Evolutionary conservation across 2,113 vertebrate species (phyloP), one percentile per base, ranked within the genome.

Genomic region (Azemiops feae): DNA sequence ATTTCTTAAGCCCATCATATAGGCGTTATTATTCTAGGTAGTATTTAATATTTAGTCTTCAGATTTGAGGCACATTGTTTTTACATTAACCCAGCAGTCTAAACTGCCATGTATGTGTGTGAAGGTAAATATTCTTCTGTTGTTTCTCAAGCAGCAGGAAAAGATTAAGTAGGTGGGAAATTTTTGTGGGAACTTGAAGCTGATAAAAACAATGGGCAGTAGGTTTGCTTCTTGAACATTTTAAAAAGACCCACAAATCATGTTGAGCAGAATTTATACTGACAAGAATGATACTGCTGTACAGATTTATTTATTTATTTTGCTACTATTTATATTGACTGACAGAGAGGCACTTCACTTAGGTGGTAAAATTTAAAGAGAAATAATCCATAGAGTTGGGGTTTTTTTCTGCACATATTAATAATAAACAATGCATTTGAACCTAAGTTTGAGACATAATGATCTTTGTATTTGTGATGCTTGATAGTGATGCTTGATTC

Each of bases 1-100:
- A 53, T 94, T 95, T 90, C 95, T 92, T 92, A 93, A 89, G 12
- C 93, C 87, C 87, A 88, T 95, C 95, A 88, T 30, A 92, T 93
- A 95, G 95, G 93, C 93, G 95, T 94, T 54, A 23, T 92, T 93
- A 91, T 94, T 69, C 64, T 89, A 93, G 91, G 92, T 95, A 96
- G 93, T 92, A 93, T 92, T 93, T 96, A 92, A 92, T 96, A 96
- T 97, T 97, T 97, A 97, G 95, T 98, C 96, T 97, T 96, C 94
- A 94, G 96, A 95, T 97, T 96, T 96, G 92, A 94, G 94, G 93
- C 92, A 89, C 89, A 74, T 27, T 90, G 87, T 97, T 95, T 94
- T 91, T 91, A 93, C 92, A 74, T 94, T 95, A 45, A 50, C 1
- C 10, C 93, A 25, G 27, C 87, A 7, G 64, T 64, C 34, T 95